Base-by-base conservation (phyloP, 2,797 vertebrate species). In the Myoxocephalus aenaeus region DNA sequence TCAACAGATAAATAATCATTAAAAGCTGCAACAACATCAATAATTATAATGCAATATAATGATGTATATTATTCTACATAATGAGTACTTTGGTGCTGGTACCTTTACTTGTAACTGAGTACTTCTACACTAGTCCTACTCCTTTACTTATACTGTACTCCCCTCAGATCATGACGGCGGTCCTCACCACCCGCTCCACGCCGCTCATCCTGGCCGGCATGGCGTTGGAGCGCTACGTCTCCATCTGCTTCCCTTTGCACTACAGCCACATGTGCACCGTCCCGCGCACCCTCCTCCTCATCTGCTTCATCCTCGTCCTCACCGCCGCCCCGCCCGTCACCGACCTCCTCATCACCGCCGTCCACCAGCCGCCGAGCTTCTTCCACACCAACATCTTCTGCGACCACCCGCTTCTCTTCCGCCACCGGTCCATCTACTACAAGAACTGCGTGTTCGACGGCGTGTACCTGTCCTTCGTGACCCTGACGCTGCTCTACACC, bases 131-230 rank as follows among this genome's bases (percentile, higher is more conserved):
- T 34, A 34, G 34, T 34, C 2, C 5, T 32, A 32, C 29, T 32
- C 29, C 29, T 32, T 32, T 32, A 32, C 29, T 32, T 32, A 5
- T 32, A 8, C 34, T 34, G 6, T 34, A 7, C 34, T 29, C 3
- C 53, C 27, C 54, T 46, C 66, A 94, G 93, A 79, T 96, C 63
- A 92, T 95, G 92, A 90, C 86, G 0, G 95, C 95, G 0, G 91
- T 95, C 20, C 53, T 93, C 73, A 96, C 94, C 77, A 95, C 94
- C 0, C 94, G 95, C 72, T 94, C 91, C 75, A 95, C 95, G 5
- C 95, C 95, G 0, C 93, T 96, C 53, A 94, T 95, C 78, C 90
- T 96, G 82, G 95, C 94, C 0, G 95, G 95, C 62, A 96, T 96
- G 95, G 92, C 95, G 0, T 22, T 95, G 62, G 95, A 96, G 87